phyloP scores from a whole-genome alignment of 2,797 vertebrate species.

The Setipinna tenuifilis region DNA sequence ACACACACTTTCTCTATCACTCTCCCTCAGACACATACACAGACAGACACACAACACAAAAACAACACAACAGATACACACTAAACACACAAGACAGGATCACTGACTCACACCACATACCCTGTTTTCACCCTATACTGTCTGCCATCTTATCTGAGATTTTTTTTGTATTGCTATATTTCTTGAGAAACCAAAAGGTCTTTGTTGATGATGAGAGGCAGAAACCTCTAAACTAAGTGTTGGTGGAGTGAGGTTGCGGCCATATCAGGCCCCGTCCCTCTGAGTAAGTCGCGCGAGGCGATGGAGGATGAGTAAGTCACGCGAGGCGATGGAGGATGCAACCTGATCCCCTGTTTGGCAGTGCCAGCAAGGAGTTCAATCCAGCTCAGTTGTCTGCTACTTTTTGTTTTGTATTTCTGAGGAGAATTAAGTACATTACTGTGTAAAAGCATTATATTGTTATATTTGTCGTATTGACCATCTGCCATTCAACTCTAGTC shows the following conservation, averaged over 20 bases:
- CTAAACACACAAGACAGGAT: background rate
- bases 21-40: too few species aligned
- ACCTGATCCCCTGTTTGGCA: conserved; percentile 77
- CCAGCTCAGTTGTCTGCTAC: conserved; percentile 80
- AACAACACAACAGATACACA: background rate
- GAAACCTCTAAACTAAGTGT: conserved; percentile 52
- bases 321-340: conserved; percentile 24
- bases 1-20: too few species aligned
- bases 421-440: conserved; percentile 24
- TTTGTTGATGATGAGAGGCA: conserved; percentile 45
- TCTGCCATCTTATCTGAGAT: conserved; percentile 6
- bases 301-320: background rate
- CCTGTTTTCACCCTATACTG: conserved; percentile 16
- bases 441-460: conserved; percentile 30
- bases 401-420: conserved; percentile 64
- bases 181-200: conserved; percentile 81
- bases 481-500: conserved; percentile 53
- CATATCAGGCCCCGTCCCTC: background rate
- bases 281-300: background rate
- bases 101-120: background rate
- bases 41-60: background rate
- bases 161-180: conserved; percentile 24
- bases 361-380: conserved; percentile 75
- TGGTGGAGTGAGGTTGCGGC: conserved; percentile 29
- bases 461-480: conserved; percentile 53